Evolutionary conservation across 2,113 vertebrate species (phyloP).

Genomic region (Gobio gobio): DNA sequence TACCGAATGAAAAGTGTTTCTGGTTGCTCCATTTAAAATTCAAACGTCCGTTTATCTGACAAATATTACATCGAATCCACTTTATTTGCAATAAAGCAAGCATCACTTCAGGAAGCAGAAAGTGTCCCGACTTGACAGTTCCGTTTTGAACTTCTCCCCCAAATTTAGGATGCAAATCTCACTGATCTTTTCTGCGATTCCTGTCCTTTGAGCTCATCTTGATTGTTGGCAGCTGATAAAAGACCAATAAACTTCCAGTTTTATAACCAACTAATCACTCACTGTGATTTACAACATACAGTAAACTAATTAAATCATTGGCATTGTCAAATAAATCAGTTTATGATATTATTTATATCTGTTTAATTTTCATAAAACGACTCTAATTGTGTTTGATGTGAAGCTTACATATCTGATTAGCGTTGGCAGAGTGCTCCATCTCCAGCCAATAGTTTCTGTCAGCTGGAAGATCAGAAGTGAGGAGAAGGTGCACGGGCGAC

Average conservation of each 20-base stretch:
- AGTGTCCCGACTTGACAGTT: not conserved
- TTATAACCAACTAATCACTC: not conserved
- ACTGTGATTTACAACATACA: constrained; percentile 1
- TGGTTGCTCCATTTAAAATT: not conserved
- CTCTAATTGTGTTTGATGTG: constrained; percentile 1
- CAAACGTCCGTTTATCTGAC: not conserved
- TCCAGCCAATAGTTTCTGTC: constrained; percentile 12
- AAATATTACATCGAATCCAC: not conserved
- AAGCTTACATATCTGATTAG: constrained; percentile 23
- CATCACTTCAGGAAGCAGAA: not conserved
- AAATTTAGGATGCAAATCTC: not conserved
- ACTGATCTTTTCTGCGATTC: constrained; percentile 60
- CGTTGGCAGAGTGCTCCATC: not conserved
- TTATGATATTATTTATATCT: no score
- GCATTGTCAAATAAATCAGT: not conserved
- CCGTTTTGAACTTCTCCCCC: not conserved
- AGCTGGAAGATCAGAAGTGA: constrained; percentile 73
- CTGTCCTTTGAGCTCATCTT: constrained; percentile 59
- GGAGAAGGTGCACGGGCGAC: constrained; percentile 81
- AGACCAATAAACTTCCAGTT: not conserved
- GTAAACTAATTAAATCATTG: not conserved
- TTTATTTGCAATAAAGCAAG: not conserved
- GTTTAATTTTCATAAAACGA: not conserved
- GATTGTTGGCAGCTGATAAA: constrained; percentile 39
- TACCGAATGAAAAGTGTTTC: not conserved